phyloP scores from a whole-genome alignment of 2,797 vertebrate species.

The Chelon labrosus region DNA sequence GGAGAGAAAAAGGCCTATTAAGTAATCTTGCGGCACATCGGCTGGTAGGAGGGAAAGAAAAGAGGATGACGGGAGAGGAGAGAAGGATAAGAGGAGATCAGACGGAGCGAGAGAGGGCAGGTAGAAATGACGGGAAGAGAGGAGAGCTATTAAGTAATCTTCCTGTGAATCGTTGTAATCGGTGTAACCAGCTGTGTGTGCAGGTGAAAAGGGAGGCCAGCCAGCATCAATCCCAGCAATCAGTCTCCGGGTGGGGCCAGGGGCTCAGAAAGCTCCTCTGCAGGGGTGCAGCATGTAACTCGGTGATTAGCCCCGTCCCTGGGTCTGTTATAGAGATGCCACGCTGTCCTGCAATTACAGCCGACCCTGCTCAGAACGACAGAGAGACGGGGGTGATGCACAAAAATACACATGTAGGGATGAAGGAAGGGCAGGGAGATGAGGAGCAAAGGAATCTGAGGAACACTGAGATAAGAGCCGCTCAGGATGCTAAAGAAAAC shows the following conservation, averaged over 20 bases:
- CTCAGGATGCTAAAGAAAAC: slow-evolving; percentile 43
- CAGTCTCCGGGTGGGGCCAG: slow-evolving; percentile 72
- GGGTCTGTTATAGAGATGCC: slow-evolving; percentile 61
- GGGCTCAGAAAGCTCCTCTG: slow-evolving; percentile 75
- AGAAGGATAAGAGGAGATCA: slow-evolving; percentile 64
- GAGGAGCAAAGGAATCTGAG: slow-evolving; percentile 57
- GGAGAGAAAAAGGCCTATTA: slow-evolving; percentile 63
- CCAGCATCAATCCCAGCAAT: slow-evolving; percentile 78
- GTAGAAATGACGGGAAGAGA: slow-evolving; percentile 70
- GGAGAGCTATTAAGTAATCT: slow-evolving; percentile 80
- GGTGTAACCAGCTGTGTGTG: slow-evolving; percentile 80
- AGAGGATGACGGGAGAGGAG: slow-evolving; percentile 54
- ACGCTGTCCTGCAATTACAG: slow-evolving; percentile 72
- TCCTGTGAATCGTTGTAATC: slow-evolving; percentile 79
- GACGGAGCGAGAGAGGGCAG: slow-evolving; percentile 63
- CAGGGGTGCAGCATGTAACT: slow-evolving; percentile 70
- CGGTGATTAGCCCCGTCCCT: slow-evolving; percentile 71
- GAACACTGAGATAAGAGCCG: slow-evolving; percentile 53
- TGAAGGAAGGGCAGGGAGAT: slow-evolving; percentile 20
- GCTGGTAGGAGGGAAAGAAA: slow-evolving; percentile 60
- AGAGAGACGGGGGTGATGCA: slow-evolving; percentile 37
- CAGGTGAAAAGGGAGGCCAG: slow-evolving; percentile 75
- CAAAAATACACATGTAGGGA: slow-evolving; percentile 35
- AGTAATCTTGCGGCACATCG: slow-evolving; percentile 65
- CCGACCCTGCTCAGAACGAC: slow-evolving; percentile 51